Percentiles rank a stretch among this genome's conserved stretches.
Evolutionary conservation across 2,797 vertebrate species (phyloP).

Genomic region (Danio albolineatus): DNA sequence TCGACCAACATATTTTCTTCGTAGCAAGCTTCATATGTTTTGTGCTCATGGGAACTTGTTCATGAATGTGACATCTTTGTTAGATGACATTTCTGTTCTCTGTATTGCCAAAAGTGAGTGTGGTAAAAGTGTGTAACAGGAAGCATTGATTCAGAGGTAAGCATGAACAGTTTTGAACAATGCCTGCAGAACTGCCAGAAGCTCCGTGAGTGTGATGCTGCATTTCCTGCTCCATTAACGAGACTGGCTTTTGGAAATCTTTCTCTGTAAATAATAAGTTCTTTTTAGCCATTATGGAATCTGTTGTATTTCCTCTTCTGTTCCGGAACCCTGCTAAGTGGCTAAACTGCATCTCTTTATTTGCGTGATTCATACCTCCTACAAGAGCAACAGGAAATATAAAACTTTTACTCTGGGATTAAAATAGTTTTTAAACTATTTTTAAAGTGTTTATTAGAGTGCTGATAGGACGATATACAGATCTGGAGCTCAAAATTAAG

Average conservation of each 20-base stretch:
- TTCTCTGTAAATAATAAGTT: not conserved
- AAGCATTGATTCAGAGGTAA: not conserved
- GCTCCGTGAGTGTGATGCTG: not conserved
- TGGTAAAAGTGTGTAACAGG: not conserved
- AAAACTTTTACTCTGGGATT: not conserved
- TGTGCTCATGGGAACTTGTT: not conserved
- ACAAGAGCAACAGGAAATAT: not conserved
- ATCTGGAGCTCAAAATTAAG: too few species aligned
- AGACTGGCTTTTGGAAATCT: not conserved
- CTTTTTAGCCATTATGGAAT: constrained; percentile 2
- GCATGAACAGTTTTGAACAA: not conserved
- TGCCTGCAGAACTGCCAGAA: not conserved
- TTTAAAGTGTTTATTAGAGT: not conserved
- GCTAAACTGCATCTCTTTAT: not conserved
- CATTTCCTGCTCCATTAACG: not conserved
- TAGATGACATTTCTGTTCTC: constrained; percentile 9
- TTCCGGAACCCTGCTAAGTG: not conserved
- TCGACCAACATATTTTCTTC: not conserved
- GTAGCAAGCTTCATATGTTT: not conserved
- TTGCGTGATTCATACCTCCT: not conserved
- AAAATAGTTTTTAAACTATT: not conserved
- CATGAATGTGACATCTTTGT: not conserved
- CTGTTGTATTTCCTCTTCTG: not conserved
- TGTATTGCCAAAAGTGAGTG: not conserved
- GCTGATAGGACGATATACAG: not conserved